Evolutionary conservation across 2,888 invertebrate species (phyloP), one percentile per base, ranked within the genome.

Genomic region (Lottia gigantea): DNA sequence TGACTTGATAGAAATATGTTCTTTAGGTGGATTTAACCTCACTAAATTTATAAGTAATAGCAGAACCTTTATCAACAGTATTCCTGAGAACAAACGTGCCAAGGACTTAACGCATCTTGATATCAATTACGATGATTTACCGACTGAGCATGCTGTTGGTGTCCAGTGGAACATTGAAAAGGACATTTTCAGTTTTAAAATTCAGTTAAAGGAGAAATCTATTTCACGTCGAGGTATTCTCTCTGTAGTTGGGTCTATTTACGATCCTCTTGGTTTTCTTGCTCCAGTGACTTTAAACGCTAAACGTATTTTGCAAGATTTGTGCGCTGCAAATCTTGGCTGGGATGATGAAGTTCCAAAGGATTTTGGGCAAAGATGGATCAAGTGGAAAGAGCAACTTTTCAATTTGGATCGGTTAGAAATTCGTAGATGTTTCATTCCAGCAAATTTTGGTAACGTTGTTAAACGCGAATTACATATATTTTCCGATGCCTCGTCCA

Each of bases 41-140:
- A 73, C 66, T 14, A 62, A 71, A 45, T 73, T 70, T 66, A 31
- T 40, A 4, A 70, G 65, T 26, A 74, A 74, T 55, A 25, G 49
- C 19, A 26, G 19, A 19, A 12, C 31, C 14, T 66, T 72, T 16
- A 25, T 73, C 23, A 19, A 68, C 6, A 23, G 25, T 25, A 63
- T 74, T 19, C 45, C 70, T 19, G 62, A 31, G 23, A 61, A 68
- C n/a, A 61, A 72, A n/a, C 45, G 49, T 31, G 68, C 67, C 4
- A 47, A 14, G 16, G 19, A n/a, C 16, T 47, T 72, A 1, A 64
- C 67, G 19, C n/a, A n/a, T 40, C n/a, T 72, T 6, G 66, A 72
- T 7, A 25, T 68, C 11, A 64, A 70, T 2, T 49, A 47, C 11
- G 64, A 68, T 31, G 14, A 16, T 11, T 46, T 71, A n/a, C 74